Evolutionary conservation across 2,113 vertebrate species (phyloP).

Genomic region (Ginglymostoma cirratum): DNA sequence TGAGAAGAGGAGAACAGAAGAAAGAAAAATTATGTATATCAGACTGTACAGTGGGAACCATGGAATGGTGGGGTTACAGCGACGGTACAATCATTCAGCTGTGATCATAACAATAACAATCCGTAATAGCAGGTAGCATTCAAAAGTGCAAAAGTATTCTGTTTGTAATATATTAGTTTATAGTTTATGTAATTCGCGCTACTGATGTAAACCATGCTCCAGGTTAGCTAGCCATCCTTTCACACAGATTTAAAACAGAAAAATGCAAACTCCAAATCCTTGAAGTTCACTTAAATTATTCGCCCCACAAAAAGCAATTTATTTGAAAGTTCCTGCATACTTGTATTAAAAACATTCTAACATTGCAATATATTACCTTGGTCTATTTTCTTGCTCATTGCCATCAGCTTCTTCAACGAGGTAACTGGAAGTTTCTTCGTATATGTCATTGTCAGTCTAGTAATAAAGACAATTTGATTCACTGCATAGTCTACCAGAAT

Average conservation of each 20-base stretch:
- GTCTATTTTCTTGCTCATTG: background rate
- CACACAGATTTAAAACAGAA: background rate
- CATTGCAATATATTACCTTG: slow-evolving; percentile 3
- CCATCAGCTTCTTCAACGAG: slow-evolving; percentile 33
- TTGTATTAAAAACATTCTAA: background rate
- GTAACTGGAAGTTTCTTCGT: slow-evolving; percentile 11
- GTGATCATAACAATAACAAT: too few species aligned
- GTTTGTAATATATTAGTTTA: background rate
- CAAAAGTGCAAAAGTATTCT: too few species aligned
- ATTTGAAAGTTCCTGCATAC: background rate
- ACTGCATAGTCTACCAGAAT: background rate
- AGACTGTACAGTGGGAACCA: background rate
- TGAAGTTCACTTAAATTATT: background rate
- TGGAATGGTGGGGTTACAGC: too few species aligned
- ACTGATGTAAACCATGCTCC: background rate
- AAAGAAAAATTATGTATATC: background rate
- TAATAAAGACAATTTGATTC: background rate
- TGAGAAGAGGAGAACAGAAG: background rate
- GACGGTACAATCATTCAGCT: too few species aligned
- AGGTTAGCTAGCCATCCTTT: background rate
- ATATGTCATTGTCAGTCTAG: background rate
- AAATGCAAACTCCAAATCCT: background rate
- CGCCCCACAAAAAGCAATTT: background rate
- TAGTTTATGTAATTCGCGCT: background rate
- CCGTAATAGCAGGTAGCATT: too few species aligned